These are phyloP conservation scores for Drosophila macrospina DNA, from an alignment of 2,888 invertebrate genomes.

Conservation along the genomic window DNA sequence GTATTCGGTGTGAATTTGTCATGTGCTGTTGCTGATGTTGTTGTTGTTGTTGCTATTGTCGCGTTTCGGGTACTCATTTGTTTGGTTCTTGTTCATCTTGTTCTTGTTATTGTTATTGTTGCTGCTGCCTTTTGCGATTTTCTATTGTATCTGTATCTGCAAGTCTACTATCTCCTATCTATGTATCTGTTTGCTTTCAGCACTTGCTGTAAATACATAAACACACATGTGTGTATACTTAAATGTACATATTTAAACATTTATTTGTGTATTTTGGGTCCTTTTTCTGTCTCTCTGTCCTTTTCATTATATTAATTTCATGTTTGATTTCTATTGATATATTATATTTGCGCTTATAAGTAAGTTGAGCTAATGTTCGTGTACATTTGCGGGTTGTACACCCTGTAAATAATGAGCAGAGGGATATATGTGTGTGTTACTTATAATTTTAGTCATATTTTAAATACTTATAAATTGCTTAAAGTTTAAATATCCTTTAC, in stretches of 20 bases:
- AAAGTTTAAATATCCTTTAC: too few relatives aligned
- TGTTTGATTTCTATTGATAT: conserved; percentile 31
- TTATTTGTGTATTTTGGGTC: background rate
- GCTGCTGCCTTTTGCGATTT: conserved; percentile 13
- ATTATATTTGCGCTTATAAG: conserved; percentile 36
- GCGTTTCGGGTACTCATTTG: too few relatives aligned
- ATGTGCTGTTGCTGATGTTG: conserved; percentile 62
- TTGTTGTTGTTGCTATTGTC: background rate
- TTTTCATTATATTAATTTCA: conserved; percentile 49
- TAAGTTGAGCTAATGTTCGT: conserved; percentile 45
- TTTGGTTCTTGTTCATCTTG: too few relatives aligned
- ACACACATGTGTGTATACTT: conserved; percentile 22
- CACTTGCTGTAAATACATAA: conserved; percentile 9
- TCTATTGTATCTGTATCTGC: conserved; percentile 23
- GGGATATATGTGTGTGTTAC: background rate
- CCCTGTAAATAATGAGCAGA: background rate
- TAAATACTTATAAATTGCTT: too few relatives aligned
- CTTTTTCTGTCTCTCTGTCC: conserved; percentile 50
- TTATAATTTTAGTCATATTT: background rate
- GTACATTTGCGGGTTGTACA: conserved; percentile 43
- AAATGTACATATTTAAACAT: conserved; percentile 14
- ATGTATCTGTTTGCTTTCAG: conserved; percentile 22
- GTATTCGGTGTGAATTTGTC: conserved; percentile 82
- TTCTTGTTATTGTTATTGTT: conserved; percentile 44
- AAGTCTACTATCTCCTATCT: conserved; percentile 21